phyloP scores from a whole-genome alignment of 2,888 invertebrate species.

The Trachelus troglodyta region DNA sequence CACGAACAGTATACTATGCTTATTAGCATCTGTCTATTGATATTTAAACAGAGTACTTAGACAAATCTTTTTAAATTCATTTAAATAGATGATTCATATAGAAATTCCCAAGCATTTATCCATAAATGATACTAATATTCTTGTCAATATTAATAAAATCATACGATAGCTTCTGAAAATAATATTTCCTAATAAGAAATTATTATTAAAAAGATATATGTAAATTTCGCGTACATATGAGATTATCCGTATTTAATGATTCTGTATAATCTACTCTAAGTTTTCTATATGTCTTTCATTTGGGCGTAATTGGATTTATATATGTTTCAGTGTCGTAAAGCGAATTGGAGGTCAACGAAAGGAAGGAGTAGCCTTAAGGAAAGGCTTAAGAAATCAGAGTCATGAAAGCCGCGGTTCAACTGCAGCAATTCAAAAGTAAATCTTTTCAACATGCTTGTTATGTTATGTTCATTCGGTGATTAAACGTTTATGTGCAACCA shows the following conservation, averaged over 20 bases:
- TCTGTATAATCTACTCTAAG: not conserved
- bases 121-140: not conserved
- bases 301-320: not conserved
- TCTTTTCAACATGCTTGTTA: constrained; percentile 18
- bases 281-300: not conserved
- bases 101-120: not conserved
- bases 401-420: constrained; percentile 56
- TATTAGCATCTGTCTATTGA: not conserved
- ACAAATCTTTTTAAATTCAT: too few species aligned
- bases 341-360: not conserved
- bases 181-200: not conserved
- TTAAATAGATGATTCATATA: not conserved
- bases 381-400: constrained; percentile 24
- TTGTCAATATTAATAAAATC: not conserved
- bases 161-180: not conserved
- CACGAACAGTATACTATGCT: not conserved
- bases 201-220: too few species aligned
- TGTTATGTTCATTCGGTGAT: not conserved
- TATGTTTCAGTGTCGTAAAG: not conserved
- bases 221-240: too few species aligned
- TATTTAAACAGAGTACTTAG: not conserved
- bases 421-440: constrained; percentile 61
- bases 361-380: not conserved
- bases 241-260: not conserved
- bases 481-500: not conserved